Evolutionary conservation across 1,140 invertebrate species (phyloP).

Genomic region (Pseudoatta argentina): DNA sequence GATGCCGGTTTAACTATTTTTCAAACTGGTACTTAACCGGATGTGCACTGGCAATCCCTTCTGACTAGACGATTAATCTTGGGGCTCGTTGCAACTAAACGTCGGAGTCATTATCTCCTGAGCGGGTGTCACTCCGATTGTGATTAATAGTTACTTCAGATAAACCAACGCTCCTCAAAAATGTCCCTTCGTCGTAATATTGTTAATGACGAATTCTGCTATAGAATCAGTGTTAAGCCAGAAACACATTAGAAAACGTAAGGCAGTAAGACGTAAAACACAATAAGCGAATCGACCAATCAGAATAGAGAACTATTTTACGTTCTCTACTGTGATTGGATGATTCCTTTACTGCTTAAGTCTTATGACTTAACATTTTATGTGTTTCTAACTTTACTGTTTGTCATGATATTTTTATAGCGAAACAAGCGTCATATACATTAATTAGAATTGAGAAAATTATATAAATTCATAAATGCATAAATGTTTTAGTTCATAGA

Average conservation of each 20-base stretch:
- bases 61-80: constrained; percentile 72
- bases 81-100: constrained; percentile 56
- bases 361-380: too few species aligned
- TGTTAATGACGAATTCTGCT: background rate
- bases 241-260: too few species aligned
- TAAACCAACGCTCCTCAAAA: constrained; percentile 5
- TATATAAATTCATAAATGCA: background rate
- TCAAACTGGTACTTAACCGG: constrained; percentile 39
- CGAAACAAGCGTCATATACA: background rate
- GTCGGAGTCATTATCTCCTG: constrained; percentile 55
- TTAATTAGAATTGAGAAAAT: background rate
- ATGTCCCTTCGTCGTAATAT: background rate
- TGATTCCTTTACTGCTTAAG: too few species aligned
- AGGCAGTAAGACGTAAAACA: too few species aligned
- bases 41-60: constrained; percentile 61
- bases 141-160: constrained; percentile 64
- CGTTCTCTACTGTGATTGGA: too few species aligned
- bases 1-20: constrained; percentile 40
- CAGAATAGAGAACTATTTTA: too few species aligned
- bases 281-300: too few species aligned
- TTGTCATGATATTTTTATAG: background rate
- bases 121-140: constrained; percentile 60
- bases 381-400: too few species aligned
- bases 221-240: background rate
- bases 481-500: background rate